Evolutionary conservation across 2,113 vertebrate genomes (phyloP).

Genomic region (Corythaeola cristata): DNA sequence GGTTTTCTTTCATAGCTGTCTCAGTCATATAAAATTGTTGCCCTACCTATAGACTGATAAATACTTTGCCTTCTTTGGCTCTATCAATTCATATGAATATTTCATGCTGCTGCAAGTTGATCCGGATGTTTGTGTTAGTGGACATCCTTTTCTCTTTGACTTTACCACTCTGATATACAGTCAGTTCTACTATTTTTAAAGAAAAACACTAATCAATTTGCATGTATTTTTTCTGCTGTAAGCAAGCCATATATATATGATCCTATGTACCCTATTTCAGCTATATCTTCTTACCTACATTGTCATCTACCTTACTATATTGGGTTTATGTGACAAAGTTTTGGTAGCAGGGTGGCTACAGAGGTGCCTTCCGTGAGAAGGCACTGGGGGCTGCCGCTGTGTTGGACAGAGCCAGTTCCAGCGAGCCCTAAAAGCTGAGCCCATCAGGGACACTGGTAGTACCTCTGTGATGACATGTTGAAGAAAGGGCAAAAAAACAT

Average conservation of each 20-base stretch:
- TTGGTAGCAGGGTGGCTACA: neutral
- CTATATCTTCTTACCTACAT: neutral
- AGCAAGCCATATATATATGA: neutral
- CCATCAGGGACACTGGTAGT: neutral
- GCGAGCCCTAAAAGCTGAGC: neutral
- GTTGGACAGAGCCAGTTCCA: neutral
- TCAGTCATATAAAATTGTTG: neutral
- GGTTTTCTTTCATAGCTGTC: neutral
- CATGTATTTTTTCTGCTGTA: neutral
- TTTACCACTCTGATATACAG: neutral
- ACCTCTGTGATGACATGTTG: neutral
- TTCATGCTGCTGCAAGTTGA: neutral
- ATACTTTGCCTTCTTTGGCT: neutral
- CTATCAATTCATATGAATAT: neutral
- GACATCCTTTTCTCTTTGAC: neutral
- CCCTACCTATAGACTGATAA: neutral
- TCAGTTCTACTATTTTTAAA: neutral
- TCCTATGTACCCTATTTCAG: neutral
- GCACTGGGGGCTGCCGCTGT: fast-evolving
- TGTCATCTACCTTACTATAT: neutral
- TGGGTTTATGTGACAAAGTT: neutral
- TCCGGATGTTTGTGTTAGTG: fast-evolving
- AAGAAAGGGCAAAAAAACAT: neutral
- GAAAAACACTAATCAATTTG: neutral
- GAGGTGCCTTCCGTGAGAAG: neutral